Evolutionary conservation across 2,797 vertebrate genomes (phyloP).

Genomic region (Spinus pinus): DNA sequence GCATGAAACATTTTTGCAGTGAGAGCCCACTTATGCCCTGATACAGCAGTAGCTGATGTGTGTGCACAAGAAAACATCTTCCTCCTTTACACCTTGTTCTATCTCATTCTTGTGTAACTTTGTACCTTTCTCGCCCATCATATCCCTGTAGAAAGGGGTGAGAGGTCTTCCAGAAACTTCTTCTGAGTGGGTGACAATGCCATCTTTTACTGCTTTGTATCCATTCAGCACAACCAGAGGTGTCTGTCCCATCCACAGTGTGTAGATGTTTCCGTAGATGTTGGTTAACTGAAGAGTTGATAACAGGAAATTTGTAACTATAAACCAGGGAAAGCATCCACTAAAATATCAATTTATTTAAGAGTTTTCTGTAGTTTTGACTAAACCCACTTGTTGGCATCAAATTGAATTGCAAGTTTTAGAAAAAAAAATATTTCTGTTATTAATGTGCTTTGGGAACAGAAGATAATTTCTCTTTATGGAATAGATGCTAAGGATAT

Average conservation of each 20-base stretch:
- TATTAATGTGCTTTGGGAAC: not conserved
- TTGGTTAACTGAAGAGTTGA: constrained; percentile 37
- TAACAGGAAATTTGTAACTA: not conserved
- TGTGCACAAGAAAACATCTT: not conserved
- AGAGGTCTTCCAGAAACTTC: constrained; percentile 65
- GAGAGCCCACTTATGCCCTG: not conserved
- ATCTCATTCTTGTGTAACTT: not conserved
- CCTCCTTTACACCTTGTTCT: not conserved
- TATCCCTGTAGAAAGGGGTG: constrained; percentile 51
- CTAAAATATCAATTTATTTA: not conserved
- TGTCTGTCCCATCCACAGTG: constrained; percentile 62
- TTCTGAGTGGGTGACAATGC: constrained; percentile 60
- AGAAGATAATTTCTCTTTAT: not conserved
- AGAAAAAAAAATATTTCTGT: not conserved
- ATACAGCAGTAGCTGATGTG: not conserved
- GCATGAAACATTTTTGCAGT: not conserved
- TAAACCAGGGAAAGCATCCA: not conserved
- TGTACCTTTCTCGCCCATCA: constrained; percentile 69
- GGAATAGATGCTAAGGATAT: not conserved
- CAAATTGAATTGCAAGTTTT: not conserved
- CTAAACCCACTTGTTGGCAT: not conserved
- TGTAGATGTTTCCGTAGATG: constrained; percentile 63
- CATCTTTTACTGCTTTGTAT: constrained; percentile 62
- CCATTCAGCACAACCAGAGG: constrained; percentile 64
- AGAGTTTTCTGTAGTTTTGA: not conserved